Base-by-base conservation (phyloP, 2,113 vertebrate species). In the Danionella cerebrum region DNA sequence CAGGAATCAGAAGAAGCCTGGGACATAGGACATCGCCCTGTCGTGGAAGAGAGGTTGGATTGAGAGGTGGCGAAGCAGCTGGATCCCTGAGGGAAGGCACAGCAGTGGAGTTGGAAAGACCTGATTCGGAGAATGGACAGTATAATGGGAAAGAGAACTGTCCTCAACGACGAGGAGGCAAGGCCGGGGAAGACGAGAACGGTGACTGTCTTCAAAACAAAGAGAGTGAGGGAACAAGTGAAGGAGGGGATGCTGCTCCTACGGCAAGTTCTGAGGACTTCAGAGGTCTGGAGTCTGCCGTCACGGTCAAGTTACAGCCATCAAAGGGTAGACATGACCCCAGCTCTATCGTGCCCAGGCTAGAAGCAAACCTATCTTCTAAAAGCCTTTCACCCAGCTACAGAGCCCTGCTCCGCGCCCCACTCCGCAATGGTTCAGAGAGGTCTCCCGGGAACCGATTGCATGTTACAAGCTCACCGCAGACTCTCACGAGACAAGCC, bases 301-400 rank as follows among this genome's bases (percentile, higher is more conserved):
- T 92, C 79, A 98, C 93, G 14, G 94, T 98, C 62, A 96, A 91
- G 0, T 91, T 98, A 22, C 94, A 95, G 75, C 93, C 92, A 65
- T 70, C 79, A 21, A 82, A 60, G 52, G 88, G 91, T 83, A 93
- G 92, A 84, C 90, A 90, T 5, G 88, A 96, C 81, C 90, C 92
- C 2, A 89, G 93, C 77, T 89, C 94, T 24, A 98, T 98, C 27
- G 96, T 98, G 67, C 96, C 96, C 74, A 97, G 96, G 84, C 87
- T 98, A 69, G 94, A 98, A 86, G 96, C 91, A 74, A 91, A 95
- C 58, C 89, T 98, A 45, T 86, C 94, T 0, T 60, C 83, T 39
- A 79, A 79, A 22, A 67, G 50, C 59, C 47, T 74, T 80, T 66
- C 81, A 5, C 53, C 71, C 38, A 69, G 65, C 68, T 75, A 78